Evolutionary conservation across 1,140 invertebrate genomes (phyloP).

Genomic region (Nasonia vitripennis): DNA sequence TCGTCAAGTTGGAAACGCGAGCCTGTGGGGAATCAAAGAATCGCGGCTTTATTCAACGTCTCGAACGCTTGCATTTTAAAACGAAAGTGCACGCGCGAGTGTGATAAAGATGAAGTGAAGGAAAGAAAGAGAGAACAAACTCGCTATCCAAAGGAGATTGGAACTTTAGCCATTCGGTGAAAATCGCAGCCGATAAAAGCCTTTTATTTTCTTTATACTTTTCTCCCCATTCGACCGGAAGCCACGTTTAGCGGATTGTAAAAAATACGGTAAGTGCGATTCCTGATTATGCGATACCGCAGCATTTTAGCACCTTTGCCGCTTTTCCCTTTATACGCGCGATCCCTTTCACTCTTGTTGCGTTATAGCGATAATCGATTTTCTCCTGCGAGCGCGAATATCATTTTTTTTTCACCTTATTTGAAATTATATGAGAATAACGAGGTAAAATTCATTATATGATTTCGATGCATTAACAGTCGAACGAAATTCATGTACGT

Average conservation of each 20-base stretch:
- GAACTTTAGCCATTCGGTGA: background rate
- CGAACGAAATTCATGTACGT: too few relatives aligned
- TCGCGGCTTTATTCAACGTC: background rate
- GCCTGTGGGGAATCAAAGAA: background rate
- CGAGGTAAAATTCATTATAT: too few relatives aligned
- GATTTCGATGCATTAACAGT: too few relatives aligned
- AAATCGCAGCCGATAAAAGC: slow-evolving; percentile 7
- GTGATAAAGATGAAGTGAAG: background rate
- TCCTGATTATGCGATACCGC: background rate
- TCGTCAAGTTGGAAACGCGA: background rate
- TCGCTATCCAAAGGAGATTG: background rate
- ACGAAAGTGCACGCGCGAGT: background rate
- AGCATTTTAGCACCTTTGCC: background rate
- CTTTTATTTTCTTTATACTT: background rate
- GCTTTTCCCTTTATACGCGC: too few relatives aligned
- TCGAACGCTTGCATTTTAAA: slow-evolving; percentile 20
- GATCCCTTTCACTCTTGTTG: too few relatives aligned
- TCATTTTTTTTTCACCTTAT: too few relatives aligned
- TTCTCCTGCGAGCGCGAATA: too few relatives aligned
- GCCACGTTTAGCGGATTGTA: background rate
- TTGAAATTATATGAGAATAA: too few relatives aligned
- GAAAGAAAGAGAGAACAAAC: background rate
- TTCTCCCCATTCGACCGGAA: background rate
- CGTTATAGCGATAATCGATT: too few relatives aligned
- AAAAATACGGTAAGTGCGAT: background rate